phyloP scores from a whole-genome alignment of 2,797 vertebrate species.

The Spinus pinus region DNA sequence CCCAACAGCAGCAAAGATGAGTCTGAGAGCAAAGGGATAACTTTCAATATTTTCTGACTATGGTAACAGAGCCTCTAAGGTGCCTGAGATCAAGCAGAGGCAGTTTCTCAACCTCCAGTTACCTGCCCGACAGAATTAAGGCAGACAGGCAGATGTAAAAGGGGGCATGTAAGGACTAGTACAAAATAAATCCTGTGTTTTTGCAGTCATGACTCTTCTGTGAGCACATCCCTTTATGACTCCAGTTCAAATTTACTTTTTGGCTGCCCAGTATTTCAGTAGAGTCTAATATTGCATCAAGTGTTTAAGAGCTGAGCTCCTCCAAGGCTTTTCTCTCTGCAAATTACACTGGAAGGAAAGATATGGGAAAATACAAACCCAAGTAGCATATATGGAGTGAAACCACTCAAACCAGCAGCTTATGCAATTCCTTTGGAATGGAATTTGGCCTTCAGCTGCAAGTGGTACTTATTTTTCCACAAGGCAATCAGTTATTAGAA shows the following conservation, averaged over 20 bases:
- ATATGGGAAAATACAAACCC: not conserved
- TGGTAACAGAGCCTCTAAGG: not conserved
- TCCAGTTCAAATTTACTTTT: not conserved
- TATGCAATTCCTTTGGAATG: slow-evolving; percentile 43
- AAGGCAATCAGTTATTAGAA: not conserved
- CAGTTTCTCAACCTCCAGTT: not conserved
- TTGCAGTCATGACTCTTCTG: not conserved
- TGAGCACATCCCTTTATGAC: not conserved
- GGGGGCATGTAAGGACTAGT: not conserved
- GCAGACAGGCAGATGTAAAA: not conserved
- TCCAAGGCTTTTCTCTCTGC: not conserved
- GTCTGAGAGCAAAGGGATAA: not conserved
- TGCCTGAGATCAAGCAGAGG: slow-evolving; percentile 6
- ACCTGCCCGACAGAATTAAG: not conserved
- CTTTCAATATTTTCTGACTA: not conserved
- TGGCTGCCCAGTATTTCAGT: not conserved
- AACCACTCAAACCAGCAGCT: slow-evolving; percentile 29
- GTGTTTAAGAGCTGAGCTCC: not conserved
- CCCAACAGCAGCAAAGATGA: not conserved
- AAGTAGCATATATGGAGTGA: slow-evolving; percentile 4
- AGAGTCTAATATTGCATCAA: not conserved
- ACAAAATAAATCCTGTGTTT: slow-evolving; percentile 18
- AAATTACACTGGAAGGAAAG: not conserved
- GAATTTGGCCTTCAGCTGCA: slow-evolving; percentile 39
- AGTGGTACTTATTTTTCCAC: slow-evolving; percentile 11